Conservation (phyloP, 2,113 vertebrate genomes). For the Boulengeromyrus knoepffleri region DNA sequence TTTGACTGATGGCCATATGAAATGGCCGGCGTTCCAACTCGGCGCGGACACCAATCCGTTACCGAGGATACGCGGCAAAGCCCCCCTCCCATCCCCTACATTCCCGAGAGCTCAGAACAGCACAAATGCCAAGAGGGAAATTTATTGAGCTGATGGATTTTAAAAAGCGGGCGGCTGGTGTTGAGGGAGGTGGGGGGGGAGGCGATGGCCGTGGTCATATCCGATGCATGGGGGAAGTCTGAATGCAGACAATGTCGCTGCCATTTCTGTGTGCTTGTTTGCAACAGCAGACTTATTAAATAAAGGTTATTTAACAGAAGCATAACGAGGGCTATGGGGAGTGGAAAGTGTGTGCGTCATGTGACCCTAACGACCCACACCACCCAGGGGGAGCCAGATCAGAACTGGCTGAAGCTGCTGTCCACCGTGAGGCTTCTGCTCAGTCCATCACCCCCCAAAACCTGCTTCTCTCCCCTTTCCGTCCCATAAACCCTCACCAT, state of each 20-base stretch:
- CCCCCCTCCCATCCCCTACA: not conserved
- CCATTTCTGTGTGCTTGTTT: not conserved
- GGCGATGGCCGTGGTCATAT: not conserved
- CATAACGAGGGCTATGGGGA: not conserved
- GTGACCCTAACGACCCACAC: not conserved
- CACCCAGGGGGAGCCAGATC: not conserved
- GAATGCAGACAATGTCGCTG: not conserved
- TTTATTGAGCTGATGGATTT: conserved; percentile 17
- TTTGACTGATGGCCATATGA: not conserved
- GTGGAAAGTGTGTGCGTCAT: not conserved
- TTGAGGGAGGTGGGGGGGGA: not conserved
- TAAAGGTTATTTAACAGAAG: not conserved
- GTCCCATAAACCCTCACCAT: not conserved
- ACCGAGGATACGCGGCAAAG: not conserved
- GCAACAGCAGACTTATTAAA: not conserved
- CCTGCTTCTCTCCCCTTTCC: not conserved
- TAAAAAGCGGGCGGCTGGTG: not conserved
- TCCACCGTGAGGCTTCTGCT: not conserved
- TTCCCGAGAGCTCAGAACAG: not conserved
- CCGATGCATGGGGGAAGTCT: not conserved
- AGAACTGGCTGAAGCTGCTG: not conserved
- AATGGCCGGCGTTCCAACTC: not conserved
- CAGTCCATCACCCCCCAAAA: not conserved
- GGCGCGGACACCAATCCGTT: not conserved
- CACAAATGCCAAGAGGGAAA: not conserved